Evolutionary conservation across 2,888 invertebrate genomes (phyloP).

Genomic region (Hofmannophila pseudospretella): DNA sequence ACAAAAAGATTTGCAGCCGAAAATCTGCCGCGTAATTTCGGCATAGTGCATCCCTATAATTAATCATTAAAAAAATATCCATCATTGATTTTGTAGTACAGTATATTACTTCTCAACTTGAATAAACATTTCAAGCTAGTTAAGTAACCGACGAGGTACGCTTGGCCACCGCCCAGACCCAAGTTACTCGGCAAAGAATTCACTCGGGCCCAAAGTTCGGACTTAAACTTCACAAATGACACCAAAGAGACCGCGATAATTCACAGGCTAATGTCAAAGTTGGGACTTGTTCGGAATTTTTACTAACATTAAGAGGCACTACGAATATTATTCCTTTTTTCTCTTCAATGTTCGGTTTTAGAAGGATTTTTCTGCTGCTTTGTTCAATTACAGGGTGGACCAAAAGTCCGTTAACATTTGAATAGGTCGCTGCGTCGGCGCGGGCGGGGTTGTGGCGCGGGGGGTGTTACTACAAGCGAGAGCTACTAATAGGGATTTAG

Average conservation of each 20-base stretch:
- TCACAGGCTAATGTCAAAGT: slow-evolving; percentile 72
- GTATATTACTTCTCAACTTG: too few species aligned
- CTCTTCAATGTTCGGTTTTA: slow-evolving; percentile 35
- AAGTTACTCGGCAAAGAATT: slow-evolving; percentile 38
- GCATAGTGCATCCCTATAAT: too few species aligned
- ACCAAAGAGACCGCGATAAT: slow-evolving; percentile 70
- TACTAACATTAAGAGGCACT: slow-evolving; percentile 54
- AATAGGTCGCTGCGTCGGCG: too few species aligned
- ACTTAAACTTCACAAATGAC: slow-evolving; percentile 68
- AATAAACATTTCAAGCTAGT: slow-evolving; percentile 35
- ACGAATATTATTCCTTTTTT: slow-evolving; percentile 49
- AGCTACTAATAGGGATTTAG: too few species aligned
- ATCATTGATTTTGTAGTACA: too few species aligned
- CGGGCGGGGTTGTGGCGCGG: too few species aligned
- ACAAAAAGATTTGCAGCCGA: too few species aligned
- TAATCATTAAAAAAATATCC: too few species aligned
- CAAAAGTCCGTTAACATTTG: too few species aligned
- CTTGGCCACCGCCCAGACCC: slow-evolving; percentile 40
- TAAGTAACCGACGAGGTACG: slow-evolving; percentile 24
- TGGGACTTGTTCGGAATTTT: slow-evolving; percentile 66
- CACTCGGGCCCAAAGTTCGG: slow-evolving; percentile 46
- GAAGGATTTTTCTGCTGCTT: slow-evolving; percentile 26
- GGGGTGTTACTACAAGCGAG: too few species aligned
- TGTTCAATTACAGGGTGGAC: too few species aligned
- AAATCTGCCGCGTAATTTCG: too few species aligned